A percentile compares a stretch with the other conserved stretches of the same genome.
Evolutionary conservation across 2,888 invertebrate genomes (phyloP).

Genomic region (Prosapia bicincta): DNA sequence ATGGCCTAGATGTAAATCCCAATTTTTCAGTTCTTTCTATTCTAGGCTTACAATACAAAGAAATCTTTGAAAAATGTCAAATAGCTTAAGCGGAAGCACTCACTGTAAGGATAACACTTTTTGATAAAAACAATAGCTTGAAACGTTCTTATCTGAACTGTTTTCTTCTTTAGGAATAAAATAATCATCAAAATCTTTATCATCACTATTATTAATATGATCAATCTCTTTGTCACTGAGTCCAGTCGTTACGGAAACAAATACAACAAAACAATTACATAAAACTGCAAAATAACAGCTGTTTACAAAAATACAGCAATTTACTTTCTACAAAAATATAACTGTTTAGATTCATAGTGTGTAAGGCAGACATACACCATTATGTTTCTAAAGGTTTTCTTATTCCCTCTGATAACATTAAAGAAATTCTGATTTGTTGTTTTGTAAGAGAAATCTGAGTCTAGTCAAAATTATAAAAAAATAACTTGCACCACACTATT

Average conservation of each 20-base stretch:
- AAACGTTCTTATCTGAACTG: background rate
- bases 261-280: background rate
- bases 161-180: background rate
- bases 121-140: background rate
- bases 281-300: background rate
- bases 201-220: background rate
- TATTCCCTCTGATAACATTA: no score
- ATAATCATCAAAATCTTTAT: background rate
- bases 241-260: background rate
- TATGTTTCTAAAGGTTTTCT: conserved; percentile 3
- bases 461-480: no score
- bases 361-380: conserved; percentile 10
- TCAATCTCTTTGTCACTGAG: background rate
- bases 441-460: no score
- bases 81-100: no score
- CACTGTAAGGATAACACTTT: background rate
- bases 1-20: background rate
- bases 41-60: background rate
- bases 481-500: no score
- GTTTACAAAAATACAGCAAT: background rate
- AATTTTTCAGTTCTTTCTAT: background rate
- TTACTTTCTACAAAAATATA: no score
- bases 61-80: background rate
- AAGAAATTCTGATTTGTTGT: no score
- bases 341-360: conserved; percentile 6